A percentile compares a stretch with the other conserved stretches of the same genome.
Conservation (phyloP, 1,140 invertebrate species). For the Episyrphus balteatus region DNA sequence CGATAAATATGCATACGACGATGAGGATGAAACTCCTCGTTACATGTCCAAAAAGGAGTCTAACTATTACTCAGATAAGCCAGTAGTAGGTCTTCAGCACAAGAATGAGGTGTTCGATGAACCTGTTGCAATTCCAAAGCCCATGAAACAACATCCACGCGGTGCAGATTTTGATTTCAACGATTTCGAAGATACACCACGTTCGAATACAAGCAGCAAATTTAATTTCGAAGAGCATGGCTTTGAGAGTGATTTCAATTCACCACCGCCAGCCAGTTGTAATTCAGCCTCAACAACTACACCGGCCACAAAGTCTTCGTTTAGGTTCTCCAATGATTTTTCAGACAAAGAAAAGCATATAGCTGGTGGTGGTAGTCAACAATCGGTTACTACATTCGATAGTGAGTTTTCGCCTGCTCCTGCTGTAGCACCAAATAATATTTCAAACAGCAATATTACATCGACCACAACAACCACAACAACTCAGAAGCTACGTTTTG, state of each 20-base stretch:
- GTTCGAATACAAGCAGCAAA: conserved; percentile 33
- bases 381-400: conserved; percentile 1
- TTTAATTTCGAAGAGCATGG: conserved; percentile 33
- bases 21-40: background rate
- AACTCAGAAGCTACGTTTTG: conserved; percentile 33
- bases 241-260: conserved; percentile 37
- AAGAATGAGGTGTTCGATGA: conserved; percentile 6
- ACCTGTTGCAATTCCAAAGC: conserved; percentile 9
- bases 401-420: conserved; percentile 9
- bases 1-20: background rate
- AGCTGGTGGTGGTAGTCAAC: background rate
- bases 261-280: conserved; percentile 21
- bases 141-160: conserved; percentile 1
- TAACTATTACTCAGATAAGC: too few species aligned
- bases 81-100: background rate
- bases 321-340: conserved; percentile 46
- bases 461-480: conserved; percentile 21
- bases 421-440: background rate
- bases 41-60: too few species aligned
- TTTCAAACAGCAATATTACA: conserved; percentile 1
- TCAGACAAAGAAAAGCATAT: conserved; percentile 38
- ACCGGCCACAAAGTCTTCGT: conserved; percentile 25
- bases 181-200: conserved; percentile 26
- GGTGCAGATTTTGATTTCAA: conserved; percentile 25
- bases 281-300: conserved; percentile 10